A percentile compares a stretch with the other conserved stretches of the same genome.
Conservation (phyloP, 2,888 invertebrate genomes). For the Parnassius orleans region DNA sequence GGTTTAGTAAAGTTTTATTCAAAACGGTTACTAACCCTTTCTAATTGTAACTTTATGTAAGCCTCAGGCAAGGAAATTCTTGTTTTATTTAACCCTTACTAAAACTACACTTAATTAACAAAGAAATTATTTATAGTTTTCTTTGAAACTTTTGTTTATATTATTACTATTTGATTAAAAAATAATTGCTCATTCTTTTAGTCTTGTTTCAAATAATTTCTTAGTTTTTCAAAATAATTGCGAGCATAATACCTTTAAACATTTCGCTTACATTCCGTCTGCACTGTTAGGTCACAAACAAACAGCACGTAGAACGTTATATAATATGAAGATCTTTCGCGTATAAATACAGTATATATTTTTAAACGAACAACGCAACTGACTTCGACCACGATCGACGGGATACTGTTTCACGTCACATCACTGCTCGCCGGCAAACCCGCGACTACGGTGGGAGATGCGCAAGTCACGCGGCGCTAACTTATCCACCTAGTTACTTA, state of each 20-base stretch:
- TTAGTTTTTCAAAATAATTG: not conserved
- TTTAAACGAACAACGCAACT: conserved; percentile 41
- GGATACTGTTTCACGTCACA: conserved; percentile 64
- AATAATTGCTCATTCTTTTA: no score
- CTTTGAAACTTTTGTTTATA: no score
- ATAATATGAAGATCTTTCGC: conserved; percentile 58
- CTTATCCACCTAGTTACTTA: conserved; percentile 38
- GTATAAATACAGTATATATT: conserved; percentile 51
- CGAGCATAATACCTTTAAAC: conserved; percentile 28
- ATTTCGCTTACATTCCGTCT: conserved; percentile 19
- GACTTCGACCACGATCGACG: conserved; percentile 41
- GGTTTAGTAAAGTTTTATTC: conserved; percentile 21
- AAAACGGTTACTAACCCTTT: conserved; percentile 29
- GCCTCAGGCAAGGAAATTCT: conserved; percentile 27
- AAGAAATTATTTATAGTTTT: conserved; percentile 2
- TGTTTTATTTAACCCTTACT: conserved; percentile 38
- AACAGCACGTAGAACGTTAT: conserved; percentile 66
- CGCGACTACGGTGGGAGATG: conserved; percentile 68
- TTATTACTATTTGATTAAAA: no score
- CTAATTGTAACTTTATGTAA: conserved; percentile 14
- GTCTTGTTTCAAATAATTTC: no score
- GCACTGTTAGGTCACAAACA: conserved; percentile 55
- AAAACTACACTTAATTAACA: conserved; percentile 31
- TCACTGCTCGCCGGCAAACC: conserved; percentile 50
- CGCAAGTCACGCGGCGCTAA: conserved; percentile 71